Conservation (phyloP, 2,113 vertebrate genomes). For the Silurus glanis region DNA sequence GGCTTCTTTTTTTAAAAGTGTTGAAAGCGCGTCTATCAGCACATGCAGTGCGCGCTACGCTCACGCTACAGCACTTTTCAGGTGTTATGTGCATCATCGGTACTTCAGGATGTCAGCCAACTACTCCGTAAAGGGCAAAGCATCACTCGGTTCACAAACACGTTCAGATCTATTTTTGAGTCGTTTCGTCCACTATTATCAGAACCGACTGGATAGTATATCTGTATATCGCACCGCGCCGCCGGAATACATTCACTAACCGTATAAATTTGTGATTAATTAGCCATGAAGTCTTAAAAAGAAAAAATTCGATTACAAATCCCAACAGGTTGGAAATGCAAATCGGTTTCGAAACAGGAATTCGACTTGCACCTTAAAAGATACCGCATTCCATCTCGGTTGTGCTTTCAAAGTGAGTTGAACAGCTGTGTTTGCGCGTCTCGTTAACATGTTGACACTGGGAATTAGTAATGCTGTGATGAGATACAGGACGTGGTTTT, state of each 20-base stretch:
- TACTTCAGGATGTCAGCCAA: too few species aligned
- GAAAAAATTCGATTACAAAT: neutral
- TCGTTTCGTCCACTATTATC: neutral
- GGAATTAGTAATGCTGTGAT: neutral
- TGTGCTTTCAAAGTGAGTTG: neutral
- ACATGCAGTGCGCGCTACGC: too few species aligned
- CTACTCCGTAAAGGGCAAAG: neutral
- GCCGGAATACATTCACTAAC: too few species aligned
- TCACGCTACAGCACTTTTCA: too few species aligned
- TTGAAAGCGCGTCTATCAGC: too few species aligned
- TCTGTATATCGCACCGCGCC: neutral
- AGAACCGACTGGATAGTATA: neutral
- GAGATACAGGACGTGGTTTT: neutral
- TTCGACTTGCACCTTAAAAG: slow-evolving; percentile 31
- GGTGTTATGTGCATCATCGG: too few species aligned
- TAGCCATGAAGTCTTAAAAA: too few species aligned
- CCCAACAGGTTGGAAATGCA: neutral
- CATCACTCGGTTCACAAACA: neutral
- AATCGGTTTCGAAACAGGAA: neutral
- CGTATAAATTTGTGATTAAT: too few species aligned
- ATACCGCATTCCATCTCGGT: slow-evolving; percentile 6
- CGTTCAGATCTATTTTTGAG: neutral
- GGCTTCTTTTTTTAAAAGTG: neutral
- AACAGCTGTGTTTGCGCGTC: slow-evolving; percentile 45
- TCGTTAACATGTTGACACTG: slow-evolving; percentile 42